These are phyloP conservation scores for Cyprinodon brontotheroides DNA, from an alignment of 2,113 vertebrate species.

Conservation along the genomic window DNA sequence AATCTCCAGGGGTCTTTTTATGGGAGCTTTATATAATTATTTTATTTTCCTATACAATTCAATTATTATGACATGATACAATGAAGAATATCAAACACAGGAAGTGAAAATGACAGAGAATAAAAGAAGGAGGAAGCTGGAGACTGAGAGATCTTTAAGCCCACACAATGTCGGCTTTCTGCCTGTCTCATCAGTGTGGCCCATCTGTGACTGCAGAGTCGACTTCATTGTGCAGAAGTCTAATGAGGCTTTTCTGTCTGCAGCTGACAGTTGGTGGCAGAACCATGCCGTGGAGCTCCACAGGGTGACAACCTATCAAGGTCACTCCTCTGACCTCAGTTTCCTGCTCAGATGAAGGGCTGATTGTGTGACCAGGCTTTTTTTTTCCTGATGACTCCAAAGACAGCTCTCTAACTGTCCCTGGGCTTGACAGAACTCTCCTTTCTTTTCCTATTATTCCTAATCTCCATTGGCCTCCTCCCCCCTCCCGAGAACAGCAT, in stretches of 20 bases:
- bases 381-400: slow-evolving; percentile 15
- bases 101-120: slow-evolving; percentile 66
- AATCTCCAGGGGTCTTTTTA: slow-evolving; percentile 30
- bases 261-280: slow-evolving; percentile 52
- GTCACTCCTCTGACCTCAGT: slow-evolving; percentile 68
- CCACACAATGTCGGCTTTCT: slow-evolving; percentile 73
- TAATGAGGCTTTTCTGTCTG: slow-evolving; percentile 45
- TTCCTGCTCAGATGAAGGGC: slow-evolving; percentile 73
- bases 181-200: slow-evolving; percentile 44
- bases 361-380: slow-evolving; percentile 50
- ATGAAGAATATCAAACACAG: slow-evolving; percentile 40
- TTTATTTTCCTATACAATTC: slow-evolving; percentile 15
- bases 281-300: slow-evolving; percentile 55
- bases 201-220: slow-evolving; percentile 52
- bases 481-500: slow-evolving; percentile 27
- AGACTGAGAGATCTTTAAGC: slow-evolving; percentile 66
- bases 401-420: slow-evolving; percentile 3
- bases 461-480: slow-evolving; percentile 16
- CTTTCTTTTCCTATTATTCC: slow-evolving; percentile 5
- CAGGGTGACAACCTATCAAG: slow-evolving; percentile 72
- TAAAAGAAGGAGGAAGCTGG: slow-evolving; percentile 45
- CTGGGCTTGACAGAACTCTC: not conserved
- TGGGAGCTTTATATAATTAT: slow-evolving; percentile 2
- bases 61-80: slow-evolving; percentile 15
- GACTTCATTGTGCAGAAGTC: slow-evolving; percentile 60